These are phyloP conservation scores for Anolis sagrei DNA, from an alignment of 2,113 vertebrate genomes.

Conservation along the genomic window DNA sequence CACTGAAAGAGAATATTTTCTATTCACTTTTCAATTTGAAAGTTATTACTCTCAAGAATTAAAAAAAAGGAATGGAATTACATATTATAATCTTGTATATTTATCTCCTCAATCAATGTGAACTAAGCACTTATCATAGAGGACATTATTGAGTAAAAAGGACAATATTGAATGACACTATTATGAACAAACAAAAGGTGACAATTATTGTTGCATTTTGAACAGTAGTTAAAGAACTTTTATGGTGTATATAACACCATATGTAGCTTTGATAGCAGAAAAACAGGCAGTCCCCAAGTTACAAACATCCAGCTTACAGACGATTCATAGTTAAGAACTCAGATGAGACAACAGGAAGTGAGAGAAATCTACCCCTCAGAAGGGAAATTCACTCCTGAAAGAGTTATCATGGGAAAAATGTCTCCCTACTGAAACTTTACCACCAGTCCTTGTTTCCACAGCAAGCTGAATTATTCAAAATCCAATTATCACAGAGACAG, in stretches of 20 bases:
- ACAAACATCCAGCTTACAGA: too few relatives aligned
- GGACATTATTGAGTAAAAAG: constrained; percentile 23
- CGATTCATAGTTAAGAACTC: too few relatives aligned
- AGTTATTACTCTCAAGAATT: constrained; percentile 56
- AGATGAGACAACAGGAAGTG: too few relatives aligned
- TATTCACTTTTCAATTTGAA: constrained; percentile 27
- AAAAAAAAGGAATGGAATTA: constrained; percentile 35
- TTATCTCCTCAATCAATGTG: constrained; percentile 44
- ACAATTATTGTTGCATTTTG: background rate
- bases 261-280: background rate
- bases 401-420: too few relatives aligned
- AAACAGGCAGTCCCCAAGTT: too few relatives aligned
- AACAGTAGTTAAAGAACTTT: background rate
- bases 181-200: background rate
- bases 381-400: too few relatives aligned
- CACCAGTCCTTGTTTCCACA: too few relatives aligned
- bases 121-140: constrained; percentile 22
- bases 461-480: too few relatives aligned
- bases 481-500: too few relatives aligned
- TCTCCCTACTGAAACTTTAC: too few relatives aligned
- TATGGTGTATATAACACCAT: background rate
- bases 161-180: too few relatives aligned
- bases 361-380: too few relatives aligned
- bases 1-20: constrained; percentile 55
- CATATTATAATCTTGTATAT: constrained; percentile 45